Conservation (phyloP, 2,797 vertebrate species). For the Acridotheres tristis region DNA sequence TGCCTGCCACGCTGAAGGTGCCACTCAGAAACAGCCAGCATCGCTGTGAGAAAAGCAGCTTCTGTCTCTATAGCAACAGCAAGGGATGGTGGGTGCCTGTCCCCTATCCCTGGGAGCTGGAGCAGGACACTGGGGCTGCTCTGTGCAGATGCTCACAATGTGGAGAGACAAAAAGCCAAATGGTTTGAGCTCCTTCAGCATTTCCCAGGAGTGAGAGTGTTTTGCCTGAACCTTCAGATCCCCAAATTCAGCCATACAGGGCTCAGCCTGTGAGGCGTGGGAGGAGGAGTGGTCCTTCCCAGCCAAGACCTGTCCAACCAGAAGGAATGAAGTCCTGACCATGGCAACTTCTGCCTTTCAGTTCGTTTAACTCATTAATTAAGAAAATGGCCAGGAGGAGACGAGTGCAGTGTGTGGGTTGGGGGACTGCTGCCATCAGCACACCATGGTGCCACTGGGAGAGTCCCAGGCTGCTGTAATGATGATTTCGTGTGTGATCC, state of each 20-base stretch:
- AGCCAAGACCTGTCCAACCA: not conserved
- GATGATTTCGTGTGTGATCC: not conserved
- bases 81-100: not conserved
- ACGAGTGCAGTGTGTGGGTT: not conserved
- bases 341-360: not conserved
- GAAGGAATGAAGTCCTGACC: not conserved
- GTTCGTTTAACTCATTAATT: not conserved
- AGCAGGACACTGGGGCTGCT: not conserved
- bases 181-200: not conserved
- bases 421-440: not conserved
- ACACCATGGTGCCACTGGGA: not conserved
- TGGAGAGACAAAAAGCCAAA: not conserved
- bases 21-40: not conserved
- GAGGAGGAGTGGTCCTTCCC: not conserved
- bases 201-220: not conserved
- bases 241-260: not conserved
- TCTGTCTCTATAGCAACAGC: conserved; percentile 56
- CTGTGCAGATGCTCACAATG: not conserved
- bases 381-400: not conserved
- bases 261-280: not conserved
- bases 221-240: not conserved
- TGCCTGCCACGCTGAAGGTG: not conserved
- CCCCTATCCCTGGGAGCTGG: not conserved
- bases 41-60: not conserved
- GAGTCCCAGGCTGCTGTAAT: not conserved